Evolutionary conservation across 2,888 invertebrate genomes (phyloP), one percentile per base, ranked within the genome.

Genomic region (Molanna angustata): DNA sequence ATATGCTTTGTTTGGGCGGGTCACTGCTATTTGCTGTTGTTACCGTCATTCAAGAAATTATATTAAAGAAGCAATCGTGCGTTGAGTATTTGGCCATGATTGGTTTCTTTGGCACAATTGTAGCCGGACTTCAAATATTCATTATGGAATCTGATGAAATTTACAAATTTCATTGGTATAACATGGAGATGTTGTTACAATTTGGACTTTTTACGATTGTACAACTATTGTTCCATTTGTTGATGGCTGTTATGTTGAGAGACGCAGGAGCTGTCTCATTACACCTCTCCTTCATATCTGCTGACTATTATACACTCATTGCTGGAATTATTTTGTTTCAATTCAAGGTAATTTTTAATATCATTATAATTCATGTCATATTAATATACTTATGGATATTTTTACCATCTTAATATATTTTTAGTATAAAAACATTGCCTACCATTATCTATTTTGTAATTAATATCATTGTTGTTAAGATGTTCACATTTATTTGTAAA

Each of bases 281-380:
- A 66, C 93, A 92, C 69, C 72, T 93, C 60, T 87, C 90, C 7
- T 81, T 92, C 54, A 72, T 93, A 50, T 89, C 91, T 0, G 83
- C 91, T 1, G 90, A 92, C 71, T 91, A 90, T 69, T 93, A 91
- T 69, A 86, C 90, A 2, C 80, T 92, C 16, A 79, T 92, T 43
- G 80, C 85, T 62, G 91, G 91, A 60, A 84, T 91, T 70, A 80
- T 86, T 63, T 78, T 90, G 59, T 90, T 90, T 71, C 83, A 87
- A 60, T 90, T 89, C 69, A 84, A 86, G 82, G 90, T 90, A 67
- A 69, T 64, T 59, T 2, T 32, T 19, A 3, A 37, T 35, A 35
- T n/a, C n/a, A n/a, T n/a, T n/a, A n/a, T n/a, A n/a, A n/a, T n/a
- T n/a, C n/a, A n/a, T n/a, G n/a, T n/a, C n/a, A n/a, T n/a, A n/a